Conservation (phyloP, 2,797 vertebrate species). For the Oceanodroma leucorhoa region DNA sequence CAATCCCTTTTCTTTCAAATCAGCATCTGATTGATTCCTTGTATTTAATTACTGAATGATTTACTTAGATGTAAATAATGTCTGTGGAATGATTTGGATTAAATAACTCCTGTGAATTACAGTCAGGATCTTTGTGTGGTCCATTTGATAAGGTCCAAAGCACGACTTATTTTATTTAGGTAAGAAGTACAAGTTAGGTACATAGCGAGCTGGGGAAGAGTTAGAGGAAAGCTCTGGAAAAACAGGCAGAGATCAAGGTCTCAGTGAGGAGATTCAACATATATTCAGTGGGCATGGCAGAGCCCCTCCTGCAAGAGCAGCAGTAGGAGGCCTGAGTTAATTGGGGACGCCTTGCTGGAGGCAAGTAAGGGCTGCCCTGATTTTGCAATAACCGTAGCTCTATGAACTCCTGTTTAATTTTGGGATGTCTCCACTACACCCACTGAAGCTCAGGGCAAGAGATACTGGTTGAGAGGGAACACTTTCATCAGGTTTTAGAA, state of each 20-base stretch:
- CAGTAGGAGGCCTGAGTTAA: background rate
- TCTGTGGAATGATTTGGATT: background rate
- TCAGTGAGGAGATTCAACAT: background rate
- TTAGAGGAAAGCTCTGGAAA: background rate
- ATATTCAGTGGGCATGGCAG: background rate
- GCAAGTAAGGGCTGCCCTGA: background rate
- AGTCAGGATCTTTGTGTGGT: background rate
- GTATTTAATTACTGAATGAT: background rate
- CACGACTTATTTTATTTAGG: background rate
- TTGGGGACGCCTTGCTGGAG: background rate
- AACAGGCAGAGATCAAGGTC: background rate
- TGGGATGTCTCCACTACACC: background rate
- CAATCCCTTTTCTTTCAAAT: background rate
- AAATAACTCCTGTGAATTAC: background rate
- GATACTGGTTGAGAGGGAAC: background rate
- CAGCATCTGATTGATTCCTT: background rate
- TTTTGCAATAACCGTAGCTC: background rate
- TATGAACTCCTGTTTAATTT: background rate
- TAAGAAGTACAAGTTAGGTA: background rate
- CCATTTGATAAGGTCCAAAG: background rate
- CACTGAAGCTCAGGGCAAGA: background rate
- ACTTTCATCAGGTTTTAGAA: background rate
- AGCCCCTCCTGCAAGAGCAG: background rate
- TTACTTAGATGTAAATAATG: background rate
- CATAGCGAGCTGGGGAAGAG: background rate